Conservation (phyloP, 2,888 invertebrate species). For the Kuschelorhynchus macadamiae region DNA sequence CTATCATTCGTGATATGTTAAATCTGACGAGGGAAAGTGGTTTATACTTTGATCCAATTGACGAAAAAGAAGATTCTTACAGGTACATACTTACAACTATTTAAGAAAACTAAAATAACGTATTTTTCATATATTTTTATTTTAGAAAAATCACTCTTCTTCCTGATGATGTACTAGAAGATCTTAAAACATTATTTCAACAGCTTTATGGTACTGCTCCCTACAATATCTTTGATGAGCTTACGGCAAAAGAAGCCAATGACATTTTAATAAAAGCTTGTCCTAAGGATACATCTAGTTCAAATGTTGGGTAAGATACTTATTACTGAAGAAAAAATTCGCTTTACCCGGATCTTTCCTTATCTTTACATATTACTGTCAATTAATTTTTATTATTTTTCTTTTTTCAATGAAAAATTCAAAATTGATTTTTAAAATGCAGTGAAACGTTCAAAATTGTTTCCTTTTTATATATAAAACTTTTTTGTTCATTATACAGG, state of each 20-base stretch:
- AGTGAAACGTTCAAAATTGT: too few relatives aligned
- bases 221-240: slow-evolving; percentile 76
- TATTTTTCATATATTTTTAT: neutral
- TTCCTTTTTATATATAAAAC: too few relatives aligned
- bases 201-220: slow-evolving; percentile 71
- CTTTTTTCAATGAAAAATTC: too few relatives aligned
- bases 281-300: slow-evolving; percentile 56
- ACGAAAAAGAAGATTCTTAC: slow-evolving; percentile 75
- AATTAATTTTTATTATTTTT: too few relatives aligned
- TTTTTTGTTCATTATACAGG: too few relatives aligned
- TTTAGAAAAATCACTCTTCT: slow-evolving; percentile 81
- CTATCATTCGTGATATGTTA: slow-evolving; percentile 77
- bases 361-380: too few relatives aligned
- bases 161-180: slow-evolving; percentile 78
- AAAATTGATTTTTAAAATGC: too few relatives aligned
- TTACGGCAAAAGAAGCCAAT: slow-evolving; percentile 83
- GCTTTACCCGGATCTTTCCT: too few relatives aligned
- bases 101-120: too few relatives aligned
- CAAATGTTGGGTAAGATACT: slow-evolving; percentile 16
- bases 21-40: slow-evolving; percentile 76
- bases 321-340: too few relatives aligned
- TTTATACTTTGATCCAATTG: slow-evolving; percentile 74
- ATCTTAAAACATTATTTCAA: slow-evolving; percentile 77
- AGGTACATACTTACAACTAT: too few relatives aligned
- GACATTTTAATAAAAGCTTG: slow-evolving; percentile 85